Evolutionary conservation across 1,140 invertebrate species (phyloP), one percentile per base, ranked within the genome.

Genomic region (Lepidurus couesii): DNA sequence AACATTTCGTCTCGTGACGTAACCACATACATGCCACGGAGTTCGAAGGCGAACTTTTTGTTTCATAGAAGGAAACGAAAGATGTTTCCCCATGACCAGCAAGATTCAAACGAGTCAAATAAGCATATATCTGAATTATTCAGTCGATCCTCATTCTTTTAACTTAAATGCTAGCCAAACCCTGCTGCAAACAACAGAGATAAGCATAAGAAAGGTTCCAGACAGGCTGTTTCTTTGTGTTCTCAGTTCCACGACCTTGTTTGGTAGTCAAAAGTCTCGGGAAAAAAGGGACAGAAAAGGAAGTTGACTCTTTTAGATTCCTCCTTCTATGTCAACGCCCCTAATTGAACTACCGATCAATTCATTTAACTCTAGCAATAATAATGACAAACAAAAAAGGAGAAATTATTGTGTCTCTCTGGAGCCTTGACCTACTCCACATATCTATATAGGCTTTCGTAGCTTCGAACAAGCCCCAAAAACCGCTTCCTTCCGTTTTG

Each of bases 401-500:
- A 34, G 34, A 34, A 34, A 34, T 34, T 34, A 34, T 34, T 34
- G 5, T 65, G 53, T 0, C 53, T 65, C 53, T 21, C 21, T 13
- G 16, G 21, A 65, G 53, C 53, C 53, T 65, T 65, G 53, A 65
- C 53, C 53, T 65, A 65, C 53, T 65, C 53, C 13, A 13, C 6
- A 7, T 65, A 11, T 47, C 53, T 65, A 13, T 9, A 34, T 65
- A 21, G 16, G 13, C 21, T 65, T 65, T 65, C 53, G 16, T 65
- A 10, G 21, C 53, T 65, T 65, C 53, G 8, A 65, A 65, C 53
- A 65, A 65, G 34, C 34, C 53, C 6, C 0, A 1, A 65, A 21
- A 65, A 65, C 53, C n/a, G 21, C n/a, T 65, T 65, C 53, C 53
- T 65, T 65, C 53, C 53, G 53, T 65, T 65, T n/a, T 16, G 53